Base-by-base conservation (phyloP, 37 sponge, comb jelly and placozoan species). In the Aplysina aerophoba region DNA sequence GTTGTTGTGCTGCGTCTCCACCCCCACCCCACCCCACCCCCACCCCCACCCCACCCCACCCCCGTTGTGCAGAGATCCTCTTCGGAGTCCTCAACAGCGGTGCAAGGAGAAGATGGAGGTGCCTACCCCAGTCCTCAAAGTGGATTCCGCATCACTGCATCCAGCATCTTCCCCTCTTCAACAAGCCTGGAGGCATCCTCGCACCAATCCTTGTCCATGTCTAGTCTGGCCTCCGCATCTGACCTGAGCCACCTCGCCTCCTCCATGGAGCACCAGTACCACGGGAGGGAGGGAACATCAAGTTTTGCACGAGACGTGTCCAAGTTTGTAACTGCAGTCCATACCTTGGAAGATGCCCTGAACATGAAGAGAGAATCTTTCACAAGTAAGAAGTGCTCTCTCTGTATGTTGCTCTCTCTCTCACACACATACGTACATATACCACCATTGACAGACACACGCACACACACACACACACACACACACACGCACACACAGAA, bases 171-270 rank as follows among this genome's bases (percentile, higher is more conserved):
- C 53, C 78, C 78, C 19, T 75, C 78, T 14, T 53, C 53, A 24
- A 75, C 78, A 39, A 75, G 78, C 25, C 53, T 75, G 0, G 78
- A 75, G 54, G 54, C 78, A 4, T 75, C 78, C 15, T 75, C 78
- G 2, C 78, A 75, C 53, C 15, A 75, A 5, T 75, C 78, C 21
- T 24, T 36, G 2, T 75, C 78, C 15, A 53, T 75, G n/a, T 41
- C 31, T 54, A 75, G 78, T 24, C 78, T 75, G n/a, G 41, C 0
- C 4, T 75, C 78, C 1, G 78, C 54, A 0, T 40, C n/a, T 22
- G 78, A 75, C 25, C 50, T 8, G 50, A 8, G 50, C 50, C 50
- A 44, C 50, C 50, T 44, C 3, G 6, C 50, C 50, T 44, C 50
- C 3, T 44, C 50, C 50, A 3, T 44, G 50, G 50, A 44, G 21